A percentile compares a stretch with the other conserved stretches of the same genome.
phyloP scores from a whole-genome alignment of 2,797 vertebrate species.

The Premnoplex brunnescens region DNA sequence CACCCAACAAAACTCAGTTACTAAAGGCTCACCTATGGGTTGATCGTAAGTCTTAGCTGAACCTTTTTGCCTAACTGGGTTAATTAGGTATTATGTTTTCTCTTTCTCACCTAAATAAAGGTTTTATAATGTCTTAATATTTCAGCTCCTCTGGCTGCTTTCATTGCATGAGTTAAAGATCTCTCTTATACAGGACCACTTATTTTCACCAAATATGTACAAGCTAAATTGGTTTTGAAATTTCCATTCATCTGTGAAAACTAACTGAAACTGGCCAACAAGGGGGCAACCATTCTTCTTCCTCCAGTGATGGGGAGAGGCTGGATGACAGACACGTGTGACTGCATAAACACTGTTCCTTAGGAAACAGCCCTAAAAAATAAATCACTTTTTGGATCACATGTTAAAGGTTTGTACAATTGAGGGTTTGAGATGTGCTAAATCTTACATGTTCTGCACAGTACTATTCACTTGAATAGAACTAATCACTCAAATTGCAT shows the following conservation, averaged over 20 bases:
- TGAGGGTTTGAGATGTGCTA: conserved; percentile 45
- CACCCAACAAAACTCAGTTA: not conserved
- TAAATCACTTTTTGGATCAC: not conserved
- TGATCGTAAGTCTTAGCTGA: not conserved
- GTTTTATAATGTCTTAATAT: not conserved
- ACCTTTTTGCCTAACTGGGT: not conserved
- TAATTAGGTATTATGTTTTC: conserved; percentile 20
- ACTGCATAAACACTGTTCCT: not conserved
- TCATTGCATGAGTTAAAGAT: not conserved
- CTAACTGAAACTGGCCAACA: not conserved
- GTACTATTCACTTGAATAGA: conserved; percentile 48
- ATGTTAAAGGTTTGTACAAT: conserved; percentile 33
- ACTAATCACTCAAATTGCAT: conserved; percentile 55
- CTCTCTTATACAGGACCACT: not conserved
- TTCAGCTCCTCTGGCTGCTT: not conserved
- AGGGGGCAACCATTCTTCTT: not conserved
- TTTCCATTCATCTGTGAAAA: not conserved
- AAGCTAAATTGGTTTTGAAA: not conserved
- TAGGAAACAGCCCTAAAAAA: not conserved
- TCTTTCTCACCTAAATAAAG: not conserved
- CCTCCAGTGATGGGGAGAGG: rapidly evolving
- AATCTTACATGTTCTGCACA: not conserved
- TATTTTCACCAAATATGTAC: not conserved
- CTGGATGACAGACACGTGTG: not conserved
- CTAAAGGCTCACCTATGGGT: not conserved